Conservation (phyloP, 2,888 invertebrate species). For the Orthonevra nobilis region DNA sequence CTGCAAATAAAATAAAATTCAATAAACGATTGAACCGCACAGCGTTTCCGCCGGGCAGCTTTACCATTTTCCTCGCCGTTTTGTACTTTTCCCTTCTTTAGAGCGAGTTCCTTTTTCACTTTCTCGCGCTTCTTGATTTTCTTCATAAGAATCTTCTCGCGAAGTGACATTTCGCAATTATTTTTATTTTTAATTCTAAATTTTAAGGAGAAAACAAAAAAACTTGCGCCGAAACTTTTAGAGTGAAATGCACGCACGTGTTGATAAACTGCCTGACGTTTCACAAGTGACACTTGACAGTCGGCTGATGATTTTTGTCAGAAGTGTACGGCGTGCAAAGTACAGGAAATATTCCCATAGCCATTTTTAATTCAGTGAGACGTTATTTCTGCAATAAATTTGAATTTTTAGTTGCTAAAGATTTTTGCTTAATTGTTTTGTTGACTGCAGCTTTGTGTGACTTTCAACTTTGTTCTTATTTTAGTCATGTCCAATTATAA, state of each 20-base stretch:
- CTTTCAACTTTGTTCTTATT: no score
- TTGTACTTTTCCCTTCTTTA: conserved; percentile 82
- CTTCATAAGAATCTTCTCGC: conserved; percentile 86
- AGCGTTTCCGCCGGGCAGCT: no score
- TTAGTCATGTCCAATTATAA: neutral
- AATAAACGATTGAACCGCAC: neutral
- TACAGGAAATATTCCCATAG: neutral
- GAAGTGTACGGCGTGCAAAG: conserved; percentile 16
- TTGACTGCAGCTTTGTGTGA: no score
- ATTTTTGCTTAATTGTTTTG: no score
- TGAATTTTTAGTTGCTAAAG: no score
- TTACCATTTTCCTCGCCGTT: conserved; percentile 33
- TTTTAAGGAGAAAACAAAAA: conserved; percentile 41
- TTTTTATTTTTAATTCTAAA: neutral
- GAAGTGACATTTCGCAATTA: conserved; percentile 75
- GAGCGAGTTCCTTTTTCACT: conserved; percentile 84
- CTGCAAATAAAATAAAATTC: conserved; percentile 36
- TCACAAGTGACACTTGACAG: conserved; percentile 8
- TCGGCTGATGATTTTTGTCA: neutral
- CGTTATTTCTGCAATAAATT: neutral
- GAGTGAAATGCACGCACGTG: conserved; percentile 38
- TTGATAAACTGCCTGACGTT: conserved; percentile 23
- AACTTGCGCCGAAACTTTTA: neutral
- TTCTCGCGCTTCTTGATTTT: conserved; percentile 90
- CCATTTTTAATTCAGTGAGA: neutral